A percentile compares a stretch with the other conserved stretches of the same genome.
Conservation (phyloP, 2,797 vertebrate species). For the Gallinago stenura region DNA sequence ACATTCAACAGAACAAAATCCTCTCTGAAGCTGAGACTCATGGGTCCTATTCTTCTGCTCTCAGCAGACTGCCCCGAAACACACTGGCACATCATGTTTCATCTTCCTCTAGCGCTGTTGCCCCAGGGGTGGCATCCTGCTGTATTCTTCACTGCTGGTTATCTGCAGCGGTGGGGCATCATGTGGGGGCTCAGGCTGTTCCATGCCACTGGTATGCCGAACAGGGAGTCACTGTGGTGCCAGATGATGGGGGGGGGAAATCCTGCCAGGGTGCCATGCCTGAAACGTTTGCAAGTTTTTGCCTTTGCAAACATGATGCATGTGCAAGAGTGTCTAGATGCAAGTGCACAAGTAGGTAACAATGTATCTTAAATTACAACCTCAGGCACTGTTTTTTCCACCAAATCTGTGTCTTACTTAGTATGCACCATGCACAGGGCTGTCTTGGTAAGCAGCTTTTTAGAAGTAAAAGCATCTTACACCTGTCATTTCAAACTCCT, state of each 20-base stretch:
- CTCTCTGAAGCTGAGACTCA: not conserved
- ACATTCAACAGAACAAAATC: not conserved
- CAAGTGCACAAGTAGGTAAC: not conserved
- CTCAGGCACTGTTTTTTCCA: not conserved
- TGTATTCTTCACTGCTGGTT: not conserved
- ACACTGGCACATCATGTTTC: not conserved
- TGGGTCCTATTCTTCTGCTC: not conserved
- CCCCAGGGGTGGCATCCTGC: not conserved
- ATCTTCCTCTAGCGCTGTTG: not conserved
- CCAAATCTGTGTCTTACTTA: not conserved
- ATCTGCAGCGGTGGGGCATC: not conserved
- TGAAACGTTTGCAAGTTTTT: not conserved
- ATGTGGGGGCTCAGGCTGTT: not conserved
- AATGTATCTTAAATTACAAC: not conserved
- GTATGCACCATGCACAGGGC: not conserved
- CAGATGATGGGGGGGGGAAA: not conserved
- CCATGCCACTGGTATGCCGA: rapidly evolving
- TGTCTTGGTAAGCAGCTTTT: slow-evolving; percentile 21
- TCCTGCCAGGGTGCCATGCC: not conserved
- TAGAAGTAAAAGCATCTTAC: not conserved
- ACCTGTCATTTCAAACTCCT: slow-evolving; percentile 10
- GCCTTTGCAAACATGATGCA: not conserved
- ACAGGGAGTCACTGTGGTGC: not conserved
- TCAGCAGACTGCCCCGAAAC: not conserved
- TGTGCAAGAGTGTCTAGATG: not conserved